Percentiles rank a stretch among this genome's conserved stretches.
phyloP scores from a whole-genome alignment of 2,888 invertebrate genomes.

The Sarcophaga caerulescens region DNA sequence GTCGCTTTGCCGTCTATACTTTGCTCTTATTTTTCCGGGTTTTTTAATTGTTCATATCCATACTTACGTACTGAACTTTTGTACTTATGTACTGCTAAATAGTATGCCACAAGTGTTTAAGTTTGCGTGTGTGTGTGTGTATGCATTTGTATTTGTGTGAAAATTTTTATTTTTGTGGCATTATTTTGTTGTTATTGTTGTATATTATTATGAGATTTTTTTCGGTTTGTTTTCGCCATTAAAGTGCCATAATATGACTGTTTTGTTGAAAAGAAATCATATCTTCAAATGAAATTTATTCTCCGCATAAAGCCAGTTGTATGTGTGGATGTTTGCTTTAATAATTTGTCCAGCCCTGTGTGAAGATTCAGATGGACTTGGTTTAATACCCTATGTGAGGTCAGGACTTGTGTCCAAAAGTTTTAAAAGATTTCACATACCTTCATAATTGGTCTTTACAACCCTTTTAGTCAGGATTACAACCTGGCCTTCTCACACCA shows the following conservation, averaged over 20 bases:
- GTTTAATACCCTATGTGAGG: too few species aligned
- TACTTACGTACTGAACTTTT: slow-evolving; percentile 56
- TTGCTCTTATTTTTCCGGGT: slow-evolving; percentile 8
- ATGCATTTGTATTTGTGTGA: slow-evolving; percentile 5
- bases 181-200: neutral
- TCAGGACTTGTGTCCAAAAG: too few species aligned
- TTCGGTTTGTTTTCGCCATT: neutral
- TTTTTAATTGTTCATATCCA: slow-evolving; percentile 70
- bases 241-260: slow-evolving; percentile 46
- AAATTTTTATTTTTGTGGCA: slow-evolving; percentile 33
- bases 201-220: neutral
- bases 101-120: too few species aligned
- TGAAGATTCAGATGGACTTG: too few species aligned
- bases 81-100: slow-evolving; percentile 30
- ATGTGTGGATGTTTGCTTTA: neutral
- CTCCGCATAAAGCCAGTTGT: neutral
- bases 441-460: too few species aligned
- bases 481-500: too few species aligned
- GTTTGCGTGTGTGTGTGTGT: neutral
- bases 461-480: too few species aligned
- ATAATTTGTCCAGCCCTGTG: too few species aligned
- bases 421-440: too few species aligned
- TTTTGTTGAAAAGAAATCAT: slow-evolving; percentile 51
- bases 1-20: slow-evolving; percentile 70
- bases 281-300: slow-evolving; percentile 46